Base-by-base conservation (phyloP, 2,888 invertebrate genomes). In the Tetranychus piercei region DNA sequence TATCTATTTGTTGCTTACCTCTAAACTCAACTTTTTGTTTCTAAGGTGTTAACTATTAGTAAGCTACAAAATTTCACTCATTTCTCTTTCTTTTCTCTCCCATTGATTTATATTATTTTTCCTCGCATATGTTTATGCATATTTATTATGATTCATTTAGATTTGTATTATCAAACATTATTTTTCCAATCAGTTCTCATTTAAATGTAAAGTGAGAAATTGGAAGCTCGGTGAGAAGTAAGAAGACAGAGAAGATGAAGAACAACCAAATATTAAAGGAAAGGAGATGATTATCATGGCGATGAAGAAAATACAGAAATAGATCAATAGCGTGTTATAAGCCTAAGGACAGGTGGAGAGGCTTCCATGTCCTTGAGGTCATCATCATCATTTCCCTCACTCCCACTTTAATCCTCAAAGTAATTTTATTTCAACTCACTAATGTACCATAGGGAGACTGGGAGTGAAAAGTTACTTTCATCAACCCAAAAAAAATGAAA, bases 311-410 rank as follows among this genome's bases (percentile, higher is more conserved):
- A 55, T 15, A 55, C 9, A 15, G 15, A 55, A 55, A 55, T 55
- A 7, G 55, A 55, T 55, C 55, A 15, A 55, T 55, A 55, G 55
- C 55, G 55, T 55, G 55, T 55, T 55, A 9, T 55, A 55, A 15
- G 55, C 55, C 55, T 55, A 15, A 9, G 34, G 55, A 55, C 55
- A 55, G 55, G 55, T 55, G 55, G 55, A 55, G 55, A 15, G 55
- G 55, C 55, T 55, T 55, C 55, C 55, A 55, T 55, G 55, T 55
- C 55, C 55, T 55, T 55, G 55, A 55, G 55, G 55, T 55, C 55
- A 55, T 55, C 55, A 55, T 55, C 55, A 55, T 55, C 55, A 55
- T 55, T 15, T 55, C 55, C 15, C 55, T 55, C 55, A 15, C 55
- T 55, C 55, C 15, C 55, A 15, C 55, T 55, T 15, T 55, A 9